A percentile compares a stretch with the other conserved stretches of the same genome.
These are phyloP conservation scores for Phymanthus crucifer DNA, from an alignment of 92 coral and sea anemone genomes.

Conservation along the genomic window DNA sequence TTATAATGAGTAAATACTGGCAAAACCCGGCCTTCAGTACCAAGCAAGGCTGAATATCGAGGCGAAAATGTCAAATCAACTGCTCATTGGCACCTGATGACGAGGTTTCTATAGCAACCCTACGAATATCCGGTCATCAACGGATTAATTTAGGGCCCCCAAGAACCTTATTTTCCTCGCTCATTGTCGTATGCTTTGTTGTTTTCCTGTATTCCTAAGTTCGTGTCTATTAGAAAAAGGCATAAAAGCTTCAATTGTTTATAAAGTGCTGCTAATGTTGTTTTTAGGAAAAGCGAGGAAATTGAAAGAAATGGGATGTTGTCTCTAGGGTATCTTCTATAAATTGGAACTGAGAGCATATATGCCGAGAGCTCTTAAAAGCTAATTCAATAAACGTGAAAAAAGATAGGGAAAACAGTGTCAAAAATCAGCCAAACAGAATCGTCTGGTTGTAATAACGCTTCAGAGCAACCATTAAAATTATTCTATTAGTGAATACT, in stretches of 20 bases:
- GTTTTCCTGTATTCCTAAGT: background rate
- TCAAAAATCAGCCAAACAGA: background rate
- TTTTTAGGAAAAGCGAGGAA: background rate
- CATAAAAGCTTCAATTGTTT: background rate
- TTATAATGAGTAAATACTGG: background rate
- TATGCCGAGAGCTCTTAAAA: background rate
- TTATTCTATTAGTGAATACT: too few species aligned
- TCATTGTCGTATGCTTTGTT: background rate
- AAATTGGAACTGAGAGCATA: background rate
- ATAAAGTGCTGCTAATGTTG: background rate
- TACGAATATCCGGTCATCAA: conserved; percentile 27
- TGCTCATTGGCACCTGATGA: conserved; percentile 32
- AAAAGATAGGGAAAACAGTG: background rate
- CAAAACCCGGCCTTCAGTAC: background rate
- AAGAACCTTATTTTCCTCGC: background rate
- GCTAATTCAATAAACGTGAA: background rate
- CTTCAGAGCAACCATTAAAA: background rate
- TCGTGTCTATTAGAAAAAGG: background rate
- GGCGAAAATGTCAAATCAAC: background rate
- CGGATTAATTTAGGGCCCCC: background rate
- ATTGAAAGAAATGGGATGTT: background rate
- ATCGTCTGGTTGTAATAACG: background rate
- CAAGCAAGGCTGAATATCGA: background rate
- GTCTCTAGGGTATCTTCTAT: background rate
- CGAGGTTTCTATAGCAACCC: conserved; percentile 8